Percentiles rank a stretch among this genome's conserved stretches.
Evolutionary conservation across 2,888 invertebrate genomes (phyloP).

Genomic region (Acleris holmiana): DNA sequence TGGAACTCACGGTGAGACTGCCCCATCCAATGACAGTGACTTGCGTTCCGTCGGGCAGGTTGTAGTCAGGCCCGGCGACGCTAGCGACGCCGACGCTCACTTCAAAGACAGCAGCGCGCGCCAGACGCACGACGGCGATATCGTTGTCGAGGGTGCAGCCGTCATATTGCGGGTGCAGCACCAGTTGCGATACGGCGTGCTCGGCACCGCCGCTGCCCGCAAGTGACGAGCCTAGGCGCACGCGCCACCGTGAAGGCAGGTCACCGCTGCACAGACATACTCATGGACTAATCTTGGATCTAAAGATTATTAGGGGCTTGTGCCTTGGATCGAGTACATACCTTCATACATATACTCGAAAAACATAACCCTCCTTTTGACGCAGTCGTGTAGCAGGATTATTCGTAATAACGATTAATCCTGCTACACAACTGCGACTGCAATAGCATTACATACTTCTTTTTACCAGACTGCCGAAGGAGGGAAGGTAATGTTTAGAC

Average conservation of each 20-base stretch:
- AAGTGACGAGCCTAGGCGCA: conserved; percentile 47
- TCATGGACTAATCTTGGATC: not conserved
- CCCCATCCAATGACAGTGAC: conserved; percentile 60
- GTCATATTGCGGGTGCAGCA: conserved; percentile 43
- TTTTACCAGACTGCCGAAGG: too few species aligned
- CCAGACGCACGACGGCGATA: conserved; percentile 46
- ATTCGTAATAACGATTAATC: too few species aligned
- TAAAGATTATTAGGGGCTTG: not conserved
- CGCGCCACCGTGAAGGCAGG: conserved; percentile 49
- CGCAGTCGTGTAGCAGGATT: too few species aligned
- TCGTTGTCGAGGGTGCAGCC: conserved; percentile 41
- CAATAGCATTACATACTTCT: too few species aligned
- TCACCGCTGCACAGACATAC: conserved; percentile 50
- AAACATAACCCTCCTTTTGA: too few species aligned
- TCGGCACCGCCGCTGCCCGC: conserved; percentile 43
- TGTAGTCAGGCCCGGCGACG: conserved; percentile 49
- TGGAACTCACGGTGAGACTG: conserved; percentile 47
- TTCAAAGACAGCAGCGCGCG: conserved; percentile 38
- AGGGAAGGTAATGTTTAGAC: too few species aligned
- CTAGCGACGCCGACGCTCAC: conserved; percentile 44
- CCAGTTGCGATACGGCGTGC: conserved; percentile 37
- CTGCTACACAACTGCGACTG: too few species aligned
- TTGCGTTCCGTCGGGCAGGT: conserved; percentile 42
- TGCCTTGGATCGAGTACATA: not conserved
- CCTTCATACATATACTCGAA: too few species aligned